Base-by-base conservation (phyloP, 2,888 invertebrate species). In the Oligia strigilis region DNA sequence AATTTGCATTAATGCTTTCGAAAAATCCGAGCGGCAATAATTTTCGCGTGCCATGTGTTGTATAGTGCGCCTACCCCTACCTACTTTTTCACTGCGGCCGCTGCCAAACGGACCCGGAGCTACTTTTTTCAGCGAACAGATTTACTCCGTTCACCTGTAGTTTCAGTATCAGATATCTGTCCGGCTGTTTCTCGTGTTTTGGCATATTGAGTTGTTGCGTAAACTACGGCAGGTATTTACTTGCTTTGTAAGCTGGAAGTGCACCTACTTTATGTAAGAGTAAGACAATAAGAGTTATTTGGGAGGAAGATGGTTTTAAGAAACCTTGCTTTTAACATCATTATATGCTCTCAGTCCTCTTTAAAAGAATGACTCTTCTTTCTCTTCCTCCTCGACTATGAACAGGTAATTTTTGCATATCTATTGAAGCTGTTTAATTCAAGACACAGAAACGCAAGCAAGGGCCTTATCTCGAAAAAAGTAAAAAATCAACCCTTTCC, bases 1-100 rank as follows among this genome's bases (percentile, higher is more conserved):
- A 97, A 97, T 97, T 97, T 96, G 95, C 97, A 97, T 97, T 97
- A 97, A 97, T 97, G 97, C 96, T 95, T 93, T 97, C 97, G 97
- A 97, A 97, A 97, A 97, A 97, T 97, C 96, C 95, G 94, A 90
- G 87, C 92, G 95, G 96, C 95, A 95, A 97, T 97, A 97, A 97
- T 96, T 97, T 96, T 95, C 95, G 93, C 92, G 93, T 93, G 95
- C 94, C 95, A 94, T 95, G 94, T 94, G 95, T 94, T 93, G 92
- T 93, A 91, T 92, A 93, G 93, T 92, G 92, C 91, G 78, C 84
- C 79, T 81, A 80, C 78, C 80, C 77, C 78, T 83, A 79, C 83
- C 81, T 86, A 81, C 87, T 87, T 86, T 90, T 91, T 87, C 88
- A 85, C 78, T 74, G 86, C 80, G 88, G 84, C 88, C 87, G 81